phyloP scores from a whole-genome alignment of 2,888 invertebrate genomes.

The Pemphredon lugubris region DNA sequence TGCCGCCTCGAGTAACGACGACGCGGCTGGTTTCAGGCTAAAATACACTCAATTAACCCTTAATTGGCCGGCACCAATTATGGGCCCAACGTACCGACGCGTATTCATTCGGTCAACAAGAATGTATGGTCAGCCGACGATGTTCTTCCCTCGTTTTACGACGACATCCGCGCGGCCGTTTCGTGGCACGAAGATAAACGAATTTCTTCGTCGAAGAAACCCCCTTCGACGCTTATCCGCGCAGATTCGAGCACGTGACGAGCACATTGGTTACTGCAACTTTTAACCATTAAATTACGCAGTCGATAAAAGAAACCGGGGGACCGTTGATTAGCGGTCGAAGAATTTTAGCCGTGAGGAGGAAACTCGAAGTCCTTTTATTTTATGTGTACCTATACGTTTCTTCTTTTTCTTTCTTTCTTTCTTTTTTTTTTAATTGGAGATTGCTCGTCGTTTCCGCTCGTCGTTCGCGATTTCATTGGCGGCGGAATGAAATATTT shows the following conservation, averaged over 20 bases:
- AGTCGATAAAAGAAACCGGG: too few species aligned
- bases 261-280: constrained; percentile 18
- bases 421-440: too few species aligned
- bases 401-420: too few species aligned
- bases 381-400: too few species aligned
- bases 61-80: constrained; percentile 73
- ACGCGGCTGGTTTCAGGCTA: constrained; percentile 69
- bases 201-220: constrained; percentile 48
- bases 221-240: constrained; percentile 14
- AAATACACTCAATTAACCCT: constrained; percentile 76
- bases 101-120: constrained; percentile 74
- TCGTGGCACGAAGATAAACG: constrained; percentile 37
- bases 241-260: constrained; percentile 26
- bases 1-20: constrained; percentile 61
- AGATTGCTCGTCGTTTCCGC: too few species aligned
- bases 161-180: constrained; percentile 20
- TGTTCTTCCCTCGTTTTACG: constrained; percentile 62
- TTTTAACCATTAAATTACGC: constrained; percentile 3
- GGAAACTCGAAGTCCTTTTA: too few species aligned
- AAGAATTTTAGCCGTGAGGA: too few species aligned
- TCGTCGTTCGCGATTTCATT: not conserved
- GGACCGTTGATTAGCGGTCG: too few species aligned
- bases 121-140: constrained; percentile 61
- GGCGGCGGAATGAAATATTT: not conserved
- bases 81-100: constrained; percentile 68